These are phyloP conservation scores for Protodeltote pygarga DNA, from an alignment of 2,888 invertebrate species.

Conservation along the genomic window DNA sequence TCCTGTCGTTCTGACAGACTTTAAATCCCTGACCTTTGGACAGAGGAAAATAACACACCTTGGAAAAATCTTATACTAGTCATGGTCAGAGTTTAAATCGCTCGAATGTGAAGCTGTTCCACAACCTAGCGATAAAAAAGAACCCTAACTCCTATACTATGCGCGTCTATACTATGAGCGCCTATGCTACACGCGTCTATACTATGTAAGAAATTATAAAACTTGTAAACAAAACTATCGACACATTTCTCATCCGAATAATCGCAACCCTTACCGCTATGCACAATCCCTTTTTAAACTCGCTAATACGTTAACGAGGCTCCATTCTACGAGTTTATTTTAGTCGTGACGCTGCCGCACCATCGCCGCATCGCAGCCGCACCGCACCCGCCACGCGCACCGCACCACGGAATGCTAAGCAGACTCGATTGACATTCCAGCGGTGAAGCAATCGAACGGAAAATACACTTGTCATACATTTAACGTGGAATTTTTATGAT, in stretches of 20 bases:
- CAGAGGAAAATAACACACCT: too few species aligned
- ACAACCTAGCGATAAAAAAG: too few species aligned
- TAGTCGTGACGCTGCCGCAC: slow-evolving; percentile 18
- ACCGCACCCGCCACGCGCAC: slow-evolving; percentile 31
- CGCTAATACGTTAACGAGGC: slow-evolving; percentile 73
- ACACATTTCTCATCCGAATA: slow-evolving; percentile 21
- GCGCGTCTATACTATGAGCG: too few species aligned
- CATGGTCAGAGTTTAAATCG: too few species aligned
- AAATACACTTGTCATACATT: slow-evolving; percentile 83
- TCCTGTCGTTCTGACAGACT: too few species aligned
- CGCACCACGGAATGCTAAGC: slow-evolving; percentile 57
- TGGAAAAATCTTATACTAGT: too few species aligned
- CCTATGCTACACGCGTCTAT: neutral
- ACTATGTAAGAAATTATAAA: neutral
- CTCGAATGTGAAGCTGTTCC: too few species aligned
- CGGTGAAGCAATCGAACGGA: slow-evolving; percentile 73
- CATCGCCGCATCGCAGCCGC: slow-evolving; percentile 12
- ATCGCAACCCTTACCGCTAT: slow-evolving; percentile 31
- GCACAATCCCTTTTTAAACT: slow-evolving; percentile 47
- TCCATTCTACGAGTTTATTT: slow-evolving; percentile 65
- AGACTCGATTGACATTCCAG: slow-evolving; percentile 72
- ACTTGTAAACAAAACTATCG: slow-evolving; percentile 12
- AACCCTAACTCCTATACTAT: too few species aligned
- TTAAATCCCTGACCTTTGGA: too few species aligned
- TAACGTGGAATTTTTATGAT: slow-evolving; percentile 72